Evolutionary conservation across 2,113 vertebrate genomes (phyloP).

Genomic region (Dicentrarchus labrax): DNA sequence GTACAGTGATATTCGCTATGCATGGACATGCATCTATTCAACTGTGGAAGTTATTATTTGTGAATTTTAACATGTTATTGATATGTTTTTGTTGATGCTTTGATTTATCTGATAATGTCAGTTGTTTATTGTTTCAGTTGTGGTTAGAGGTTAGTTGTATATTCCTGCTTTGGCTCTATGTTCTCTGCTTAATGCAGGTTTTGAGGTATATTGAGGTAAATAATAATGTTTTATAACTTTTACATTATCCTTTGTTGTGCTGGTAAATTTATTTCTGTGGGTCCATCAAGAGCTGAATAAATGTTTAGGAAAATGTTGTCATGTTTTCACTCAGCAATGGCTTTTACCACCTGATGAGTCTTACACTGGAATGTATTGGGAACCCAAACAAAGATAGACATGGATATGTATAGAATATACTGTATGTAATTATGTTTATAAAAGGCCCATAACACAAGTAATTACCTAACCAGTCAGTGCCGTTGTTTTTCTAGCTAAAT

Average conservation of each 20-base stretch:
- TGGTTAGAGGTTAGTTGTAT: background rate
- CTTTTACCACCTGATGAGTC: background rate
- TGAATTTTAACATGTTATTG: background rate
- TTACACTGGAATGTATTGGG: background rate
- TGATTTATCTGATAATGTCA: background rate
- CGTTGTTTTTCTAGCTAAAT: slow-evolving; percentile 65
- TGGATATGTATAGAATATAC: background rate
- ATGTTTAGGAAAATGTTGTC: background rate
- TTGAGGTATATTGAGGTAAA: background rate
- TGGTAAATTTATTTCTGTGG: background rate
- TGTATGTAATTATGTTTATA: background rate
- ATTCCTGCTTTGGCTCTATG: background rate
- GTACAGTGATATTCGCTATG: slow-evolving; percentile 60
- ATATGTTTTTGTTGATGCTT: background rate
- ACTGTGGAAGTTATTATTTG: background rate
- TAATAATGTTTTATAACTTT: background rate
- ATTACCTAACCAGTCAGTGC: background rate
- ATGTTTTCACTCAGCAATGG: background rate
- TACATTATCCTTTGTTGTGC: background rate
- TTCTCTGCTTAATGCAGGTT: background rate
- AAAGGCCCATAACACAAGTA: background rate
- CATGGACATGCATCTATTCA: background rate
- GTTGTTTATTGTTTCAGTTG: background rate
- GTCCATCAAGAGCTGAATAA: background rate
- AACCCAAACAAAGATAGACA: background rate